Conservation (phyloP, 2,113 vertebrate genomes). For the Corythornis cristatus region DNA sequence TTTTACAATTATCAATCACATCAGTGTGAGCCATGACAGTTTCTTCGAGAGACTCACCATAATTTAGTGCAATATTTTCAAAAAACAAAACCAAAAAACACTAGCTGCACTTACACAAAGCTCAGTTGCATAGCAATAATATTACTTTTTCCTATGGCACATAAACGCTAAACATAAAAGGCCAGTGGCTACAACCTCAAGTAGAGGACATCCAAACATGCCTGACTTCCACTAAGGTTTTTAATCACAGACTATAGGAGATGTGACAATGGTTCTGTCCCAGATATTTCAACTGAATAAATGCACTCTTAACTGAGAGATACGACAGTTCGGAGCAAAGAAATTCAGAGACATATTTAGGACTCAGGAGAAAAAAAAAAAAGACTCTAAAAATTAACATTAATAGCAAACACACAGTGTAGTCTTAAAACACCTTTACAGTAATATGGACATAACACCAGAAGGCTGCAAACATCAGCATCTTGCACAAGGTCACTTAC, state of each 20-base stretch:
- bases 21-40: neutral
- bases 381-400: conserved; percentile 10
- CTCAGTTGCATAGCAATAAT: neutral
- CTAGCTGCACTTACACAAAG: neutral
- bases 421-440: neutral
- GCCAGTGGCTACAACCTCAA: neutral
- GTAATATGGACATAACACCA: neutral
- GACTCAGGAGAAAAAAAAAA: neutral
- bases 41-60: neutral
- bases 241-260: neutral
- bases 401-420: neutral
- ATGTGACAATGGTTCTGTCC: neutral
- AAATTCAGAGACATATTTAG: conserved; percentile 6
- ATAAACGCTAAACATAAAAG: neutral
- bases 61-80: neutral
- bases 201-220: neutral
- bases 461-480: neutral
- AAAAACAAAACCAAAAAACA: neutral
- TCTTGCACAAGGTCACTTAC: neutral
- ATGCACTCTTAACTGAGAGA: neutral
- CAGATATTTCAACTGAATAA: neutral
- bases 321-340: neutral
- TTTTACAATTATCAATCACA: neutral
- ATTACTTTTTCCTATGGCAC: neutral
- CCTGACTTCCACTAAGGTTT: neutral